These are phyloP conservation scores for Zaprionus ghesquierei DNA, from an alignment of 1,140 invertebrate genomes.

Conservation along the genomic window DNA sequence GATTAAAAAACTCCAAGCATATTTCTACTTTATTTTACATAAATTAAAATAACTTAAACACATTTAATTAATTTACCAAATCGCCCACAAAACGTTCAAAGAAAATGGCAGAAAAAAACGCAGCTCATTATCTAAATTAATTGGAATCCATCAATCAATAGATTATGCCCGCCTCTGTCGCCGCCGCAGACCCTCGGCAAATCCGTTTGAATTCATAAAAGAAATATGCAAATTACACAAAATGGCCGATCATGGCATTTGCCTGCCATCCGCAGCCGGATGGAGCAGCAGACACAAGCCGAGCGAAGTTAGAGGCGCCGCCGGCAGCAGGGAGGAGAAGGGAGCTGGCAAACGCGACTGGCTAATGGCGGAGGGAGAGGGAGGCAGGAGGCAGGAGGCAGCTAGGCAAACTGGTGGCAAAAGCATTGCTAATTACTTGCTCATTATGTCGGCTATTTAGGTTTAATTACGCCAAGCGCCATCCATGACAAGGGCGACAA, in stretches of 20 bases:
- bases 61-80: neutral
- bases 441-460: slow-evolving; percentile 82
- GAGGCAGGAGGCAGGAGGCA: neutral
- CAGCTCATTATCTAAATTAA: slow-evolving; percentile 53
- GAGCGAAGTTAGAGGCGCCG: neutral
- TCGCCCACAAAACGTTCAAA: neutral
- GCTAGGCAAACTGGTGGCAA: slow-evolving; percentile 48
- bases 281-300: neutral
- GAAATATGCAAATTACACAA: slow-evolving; percentile 27
- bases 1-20: too few relatives aligned
- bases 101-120: neutral
- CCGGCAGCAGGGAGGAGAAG: too few relatives aligned
- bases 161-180: neutral
- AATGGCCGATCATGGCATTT: slow-evolving; percentile 10
- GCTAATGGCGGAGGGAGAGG: slow-evolving; percentile 27
- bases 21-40: too few relatives aligned
- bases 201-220: slow-evolving; percentile 11
- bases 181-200: neutral
- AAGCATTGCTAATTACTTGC: slow-evolving; percentile 81
- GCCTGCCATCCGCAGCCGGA: neutral
- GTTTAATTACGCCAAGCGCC: slow-evolving; percentile 79
- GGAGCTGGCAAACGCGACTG: neutral
- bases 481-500: slow-evolving; percentile 60
- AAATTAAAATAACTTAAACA: neutral
- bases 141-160: slow-evolving; percentile 44